Percentiles rank a stretch among this genome's conserved stretches.
Conservation (phyloP, 2,113 vertebrate species). For the Brachypteracias leptosomus region DNA sequence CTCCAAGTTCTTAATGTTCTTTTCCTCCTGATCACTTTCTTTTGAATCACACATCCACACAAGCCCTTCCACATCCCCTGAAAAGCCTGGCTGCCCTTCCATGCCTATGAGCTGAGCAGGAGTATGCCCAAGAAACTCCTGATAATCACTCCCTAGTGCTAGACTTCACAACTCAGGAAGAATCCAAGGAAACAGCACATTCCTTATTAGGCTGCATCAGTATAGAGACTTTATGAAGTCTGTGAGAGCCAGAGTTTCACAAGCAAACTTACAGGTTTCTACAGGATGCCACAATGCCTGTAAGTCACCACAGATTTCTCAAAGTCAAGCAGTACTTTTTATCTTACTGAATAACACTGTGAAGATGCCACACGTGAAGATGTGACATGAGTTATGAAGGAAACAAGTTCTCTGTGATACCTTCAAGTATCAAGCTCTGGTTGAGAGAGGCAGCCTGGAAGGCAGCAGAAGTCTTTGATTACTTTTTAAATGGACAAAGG, state of each 20-base stretch:
- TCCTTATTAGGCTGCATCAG: neutral
- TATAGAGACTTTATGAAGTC: neutral
- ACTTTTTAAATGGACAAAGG: neutral
- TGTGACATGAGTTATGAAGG: neutral
- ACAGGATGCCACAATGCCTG: neutral
- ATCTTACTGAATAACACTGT: neutral
- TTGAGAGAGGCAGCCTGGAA: neutral
- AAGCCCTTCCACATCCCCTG: neutral
- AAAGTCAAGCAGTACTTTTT: neutral
- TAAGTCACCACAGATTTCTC: neutral
- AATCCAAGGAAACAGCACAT: neutral
- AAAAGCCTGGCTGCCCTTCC: neutral
- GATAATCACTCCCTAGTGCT: neutral
- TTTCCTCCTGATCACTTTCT: neutral
- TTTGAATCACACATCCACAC: neutral
- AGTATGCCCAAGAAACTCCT: neutral
- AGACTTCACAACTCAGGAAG: neutral
- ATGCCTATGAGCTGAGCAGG: neutral
- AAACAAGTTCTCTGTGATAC: neutral
- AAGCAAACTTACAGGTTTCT: neutral
- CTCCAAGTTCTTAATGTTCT: conserved; percentile 6
- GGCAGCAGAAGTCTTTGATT: neutral
- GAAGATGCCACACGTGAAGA: neutral
- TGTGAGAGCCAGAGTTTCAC: neutral
- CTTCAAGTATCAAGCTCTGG: neutral